Conservation (phyloP, 1,140 invertebrate genomes). For the Radopholus similis region DNA sequence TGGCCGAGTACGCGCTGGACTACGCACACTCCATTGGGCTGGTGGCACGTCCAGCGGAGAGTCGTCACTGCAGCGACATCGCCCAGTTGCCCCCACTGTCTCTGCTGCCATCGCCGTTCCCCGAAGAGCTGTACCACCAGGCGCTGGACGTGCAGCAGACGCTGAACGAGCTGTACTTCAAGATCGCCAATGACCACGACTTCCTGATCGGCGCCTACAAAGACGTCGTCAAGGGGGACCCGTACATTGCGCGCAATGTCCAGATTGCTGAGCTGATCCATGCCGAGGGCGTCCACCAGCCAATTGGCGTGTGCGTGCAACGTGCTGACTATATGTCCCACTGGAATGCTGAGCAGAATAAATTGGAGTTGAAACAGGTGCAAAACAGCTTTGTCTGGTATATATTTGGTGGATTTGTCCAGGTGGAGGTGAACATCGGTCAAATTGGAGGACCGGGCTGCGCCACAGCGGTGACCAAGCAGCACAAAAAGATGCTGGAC, state of each 20-base stretch:
- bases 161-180: constrained; percentile 51
- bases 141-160: constrained; percentile 49
- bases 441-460: constrained; percentile 84
- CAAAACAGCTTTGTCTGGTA: constrained; percentile 63
- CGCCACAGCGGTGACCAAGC: constrained; percentile 67
- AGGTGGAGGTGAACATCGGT: constrained; percentile 94
- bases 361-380: constrained; percentile 45
- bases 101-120: constrained; percentile 54
- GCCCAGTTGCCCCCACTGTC: constrained; percentile 46
- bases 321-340: constrained; percentile 56
- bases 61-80: constrained; percentile 24
- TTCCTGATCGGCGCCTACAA: constrained; percentile 50
- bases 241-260: constrained; percentile 31
- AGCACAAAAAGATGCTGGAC: constrained; percentile 17
- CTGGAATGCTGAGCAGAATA: constrained; percentile 1
- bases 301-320: constrained; percentile 41
- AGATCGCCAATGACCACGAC: constrained; percentile 52
- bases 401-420: constrained; percentile 49
- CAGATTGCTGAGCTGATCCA: constrained; percentile 45
- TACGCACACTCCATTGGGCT: constrained; percentile 28
- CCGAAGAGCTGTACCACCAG: constrained; percentile 46
- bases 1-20: background rate
- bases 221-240: constrained; percentile 34
- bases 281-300: constrained; percentile 41
- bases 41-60: constrained; percentile 42